Percentiles rank a stretch among this genome's conserved stretches.
Conservation (phyloP, 2,113 vertebrate species). For the Hippocampus zosterae region DNA sequence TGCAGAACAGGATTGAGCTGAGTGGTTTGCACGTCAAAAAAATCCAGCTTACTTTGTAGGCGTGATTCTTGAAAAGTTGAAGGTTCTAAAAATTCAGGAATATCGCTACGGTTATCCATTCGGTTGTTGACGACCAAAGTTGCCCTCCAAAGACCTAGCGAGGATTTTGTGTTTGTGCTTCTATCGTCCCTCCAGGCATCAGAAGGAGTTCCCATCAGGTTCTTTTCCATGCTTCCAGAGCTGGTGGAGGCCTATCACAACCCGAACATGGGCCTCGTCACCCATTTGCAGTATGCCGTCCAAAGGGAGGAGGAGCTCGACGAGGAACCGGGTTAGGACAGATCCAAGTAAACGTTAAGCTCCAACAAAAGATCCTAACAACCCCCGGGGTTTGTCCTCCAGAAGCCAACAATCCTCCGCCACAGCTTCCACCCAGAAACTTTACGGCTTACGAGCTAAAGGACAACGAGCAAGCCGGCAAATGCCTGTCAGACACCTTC, state of each 20-base stretch:
- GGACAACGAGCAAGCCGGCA: constrained; percentile 73
- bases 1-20: too few species aligned
- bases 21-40: too few species aligned
- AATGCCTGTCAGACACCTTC: constrained; percentile 76
- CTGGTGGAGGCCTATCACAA: constrained; percentile 93
- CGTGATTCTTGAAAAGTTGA: too few species aligned
- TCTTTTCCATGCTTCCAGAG: constrained; percentile 82
- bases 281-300: constrained; percentile 85
- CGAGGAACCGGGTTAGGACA: constrained; percentile 81
- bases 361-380: neutral
- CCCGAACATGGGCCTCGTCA: constrained; percentile 91
- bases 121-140: neutral
- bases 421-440: constrained; percentile 87
- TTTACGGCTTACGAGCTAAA: constrained; percentile 70
- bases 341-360: neutral
- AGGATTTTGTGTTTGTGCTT: constrained; percentile 3
- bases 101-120: too few species aligned
- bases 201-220: constrained; percentile 88
- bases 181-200: constrained; percentile 77
- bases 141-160: neutral
- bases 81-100: too few species aligned
- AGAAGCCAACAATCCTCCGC: constrained; percentile 77
- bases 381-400: constrained; percentile 6
- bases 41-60: neutral
- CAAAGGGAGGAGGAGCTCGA: constrained; percentile 83